Base-by-base conservation (phyloP, 1,140 invertebrate species). In the Bombus cullumanus region DNA sequence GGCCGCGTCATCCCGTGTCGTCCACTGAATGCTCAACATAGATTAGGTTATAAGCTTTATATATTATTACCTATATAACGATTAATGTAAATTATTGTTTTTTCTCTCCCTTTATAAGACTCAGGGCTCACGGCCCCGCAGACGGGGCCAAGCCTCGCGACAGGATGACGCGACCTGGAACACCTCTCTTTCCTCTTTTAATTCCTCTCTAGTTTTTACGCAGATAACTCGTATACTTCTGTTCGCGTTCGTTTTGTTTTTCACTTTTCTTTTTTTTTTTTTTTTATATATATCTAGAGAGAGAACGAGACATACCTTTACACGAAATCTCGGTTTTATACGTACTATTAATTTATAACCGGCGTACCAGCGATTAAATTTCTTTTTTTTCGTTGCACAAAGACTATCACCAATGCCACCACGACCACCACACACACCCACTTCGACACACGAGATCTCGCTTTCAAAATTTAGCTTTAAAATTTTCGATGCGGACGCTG, bases 1-100 rank as follows among this genome's bases (percentile, higher is more conserved):
- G 88, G 84, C 73, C 86, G 89, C 86, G 88, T 82, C 87, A 90
- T 88, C 89, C 88, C 89, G 12, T 88, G 90, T 92, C 91, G 91
- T 90, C 88, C 85, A 92, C 91, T 88, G 87, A 94, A 94, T 94
- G 93, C 93, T 94, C 93, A 94, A 94, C 87, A 90, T 92, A 94
- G 81, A 89, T 90, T 87, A 89, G 90, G 83, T 88, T 86, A 68
- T 83, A 90, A 92, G 93, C 85, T 90, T 91, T 92, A 92, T 91
- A 88, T 91, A 90, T 94, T 77, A 77, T 93, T 91, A 93, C 62
- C 93, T 92, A 92, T 75, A 71, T 88, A 88, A 86, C 64, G 77
- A 87, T 89, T 90, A 66, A 85, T 91, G 90, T 94, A 94, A 93
- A 94, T 94, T 93, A 93, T 94, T 94, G 83, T 93, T 89, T 89